Base-by-base conservation (phyloP, 2,888 invertebrate genomes). In the Nowickia ferox region DNA sequence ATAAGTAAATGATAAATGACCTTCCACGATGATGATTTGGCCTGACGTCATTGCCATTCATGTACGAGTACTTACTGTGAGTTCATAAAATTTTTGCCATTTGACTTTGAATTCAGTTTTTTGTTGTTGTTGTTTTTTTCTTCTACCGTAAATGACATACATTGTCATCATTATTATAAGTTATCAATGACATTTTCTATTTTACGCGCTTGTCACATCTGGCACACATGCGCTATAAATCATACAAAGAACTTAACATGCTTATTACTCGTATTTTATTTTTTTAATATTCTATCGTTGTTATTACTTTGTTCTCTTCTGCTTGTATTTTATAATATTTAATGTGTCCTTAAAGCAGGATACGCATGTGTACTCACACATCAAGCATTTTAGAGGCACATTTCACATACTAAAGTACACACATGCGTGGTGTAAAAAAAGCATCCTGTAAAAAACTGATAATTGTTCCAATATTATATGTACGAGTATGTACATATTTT, bases 121-220 rank as follows among this genome's bases (percentile, higher is more conserved):
- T 46, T 22, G 11, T 40, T 38, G 19, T 42, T 8, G 5, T 1
- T 40, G 30, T 53, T 13, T 9, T 53, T 68, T 57, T 57, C 38
- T 17, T 22, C 40, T 48, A 30, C 30, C 15, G 40, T 15, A 66
- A 17, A 17, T 81, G 74, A 55, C 77, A 77, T 48, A 46, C 57
- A 38, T 75, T 80, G 79, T 81, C 68, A 44, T 72, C 57, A 66
- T 72, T 59, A 59, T 77, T 51, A 59, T 30, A 30, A 30, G 30
- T 72, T 68, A 78, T 84, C 83, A 78, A 55, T 76, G 84, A 84
- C 84, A 76, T 84, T 84, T 79, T 83, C 13, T 77, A 66, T 55
- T 83, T 83, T 86, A 83, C 79, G 86, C 83, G 83, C 83, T 72
- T 87, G 87, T 84, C 84, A 86, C 87, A 88, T 85, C 88, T 87